These are phyloP conservation scores for Oplegnathus fasciatus DNA, from an alignment of 2,113 vertebrate genomes.

Conservation along the genomic window DNA sequence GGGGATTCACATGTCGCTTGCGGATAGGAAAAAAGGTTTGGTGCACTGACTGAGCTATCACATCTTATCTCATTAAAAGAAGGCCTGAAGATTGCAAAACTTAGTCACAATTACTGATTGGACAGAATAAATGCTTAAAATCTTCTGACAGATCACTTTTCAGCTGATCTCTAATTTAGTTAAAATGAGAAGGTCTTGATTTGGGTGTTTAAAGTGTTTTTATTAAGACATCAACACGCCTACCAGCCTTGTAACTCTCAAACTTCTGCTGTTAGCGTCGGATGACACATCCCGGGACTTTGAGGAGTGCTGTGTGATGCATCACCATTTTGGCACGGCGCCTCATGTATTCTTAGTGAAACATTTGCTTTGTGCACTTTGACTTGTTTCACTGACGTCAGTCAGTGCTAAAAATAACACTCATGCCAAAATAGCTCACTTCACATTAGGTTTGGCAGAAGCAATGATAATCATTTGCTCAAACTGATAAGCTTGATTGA, in stretches of 20 bases:
- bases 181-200: background rate
- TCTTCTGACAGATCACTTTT: background rate
- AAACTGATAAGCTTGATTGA: slow-evolving; percentile 15
- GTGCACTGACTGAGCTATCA: background rate
- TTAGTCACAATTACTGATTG: background rate
- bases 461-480: background rate
- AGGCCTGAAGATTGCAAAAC: background rate
- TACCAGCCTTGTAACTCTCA: background rate
- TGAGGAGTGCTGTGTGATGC: slow-evolving; percentile 24
- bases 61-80: background rate
- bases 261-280: background rate
- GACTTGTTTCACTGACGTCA: slow-evolving; percentile 43
- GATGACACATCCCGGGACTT: slow-evolving; percentile 28
- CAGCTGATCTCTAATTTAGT: background rate
- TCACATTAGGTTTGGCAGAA: background rate
- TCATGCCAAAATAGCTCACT: background rate
- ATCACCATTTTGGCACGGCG: slow-evolving; percentile 32
- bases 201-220: background rate
- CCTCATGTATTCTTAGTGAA: slow-evolving; percentile 41
- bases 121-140: background rate
- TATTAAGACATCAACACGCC: background rate
- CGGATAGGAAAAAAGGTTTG: background rate
- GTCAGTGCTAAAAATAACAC: slow-evolving; percentile 43
- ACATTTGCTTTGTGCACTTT: slow-evolving; percentile 52
- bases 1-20: background rate